Percentiles rank a stretch among this genome's conserved stretches.
Evolutionary conservation across 2,113 vertebrate species (phyloP).

Genomic region (Rhinolophus ferrumequinum): DNA sequence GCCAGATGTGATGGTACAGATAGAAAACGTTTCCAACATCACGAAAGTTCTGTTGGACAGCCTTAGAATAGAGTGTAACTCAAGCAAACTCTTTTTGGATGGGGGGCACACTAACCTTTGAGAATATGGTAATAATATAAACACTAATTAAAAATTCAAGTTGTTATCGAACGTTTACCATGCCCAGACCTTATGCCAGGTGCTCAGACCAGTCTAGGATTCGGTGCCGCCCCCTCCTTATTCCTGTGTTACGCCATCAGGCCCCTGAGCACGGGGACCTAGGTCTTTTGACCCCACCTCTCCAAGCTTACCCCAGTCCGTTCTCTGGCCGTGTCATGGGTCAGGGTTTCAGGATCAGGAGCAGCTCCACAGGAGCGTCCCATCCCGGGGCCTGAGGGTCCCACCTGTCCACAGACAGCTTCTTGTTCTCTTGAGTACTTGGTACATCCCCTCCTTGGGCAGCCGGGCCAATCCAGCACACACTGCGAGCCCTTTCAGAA

Average conservation of each 20-base stretch:
- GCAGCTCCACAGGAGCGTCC: neutral
- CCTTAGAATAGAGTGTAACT: neutral
- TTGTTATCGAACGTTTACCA: fast-evolving
- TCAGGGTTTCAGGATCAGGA: neutral
- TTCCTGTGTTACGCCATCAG: fast-evolving
- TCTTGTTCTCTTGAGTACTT: neutral
- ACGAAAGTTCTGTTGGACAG: neutral
- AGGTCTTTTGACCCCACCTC: neutral
- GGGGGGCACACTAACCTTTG: neutral
- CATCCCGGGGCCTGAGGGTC: neutral
- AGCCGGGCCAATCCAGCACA: too few species aligned
- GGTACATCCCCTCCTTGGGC: neutral
- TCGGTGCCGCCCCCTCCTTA: fast-evolving
- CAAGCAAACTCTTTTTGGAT: neutral
- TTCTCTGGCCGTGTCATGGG: neutral
- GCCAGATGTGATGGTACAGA: neutral
- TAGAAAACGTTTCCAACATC: fast-evolving
- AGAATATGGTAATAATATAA: neutral
- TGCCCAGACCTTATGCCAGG: fast-evolving
- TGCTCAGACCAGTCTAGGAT: fast-evolving
- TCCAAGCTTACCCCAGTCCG: neutral
- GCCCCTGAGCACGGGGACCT: fast-evolving
- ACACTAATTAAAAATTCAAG: fast-evolving
- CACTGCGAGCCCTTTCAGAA: neutral
- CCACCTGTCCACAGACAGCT: neutral